Conservation (phyloP, 2,888 invertebrate genomes). For the Catonia carolina region DNA sequence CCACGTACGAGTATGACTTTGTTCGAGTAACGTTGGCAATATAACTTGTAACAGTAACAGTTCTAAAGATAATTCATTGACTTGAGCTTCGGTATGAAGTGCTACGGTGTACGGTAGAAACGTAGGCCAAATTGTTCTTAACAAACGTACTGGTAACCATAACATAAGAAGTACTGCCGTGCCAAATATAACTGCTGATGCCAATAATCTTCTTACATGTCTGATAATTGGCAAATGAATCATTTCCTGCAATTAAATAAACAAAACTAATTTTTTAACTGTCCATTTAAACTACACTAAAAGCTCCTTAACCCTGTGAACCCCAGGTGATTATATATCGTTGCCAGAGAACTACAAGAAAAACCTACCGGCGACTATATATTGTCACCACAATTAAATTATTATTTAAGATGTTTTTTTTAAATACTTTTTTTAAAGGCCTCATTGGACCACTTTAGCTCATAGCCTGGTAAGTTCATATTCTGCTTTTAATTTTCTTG, state of each 20-base stretch:
- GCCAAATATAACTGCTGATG: slow-evolving; percentile 93
- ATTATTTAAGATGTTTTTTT: no score
- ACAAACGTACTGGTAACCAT: slow-evolving; percentile 86
- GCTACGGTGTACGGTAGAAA: slow-evolving; percentile 94
- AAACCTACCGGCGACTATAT: no score
- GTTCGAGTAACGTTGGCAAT: slow-evolving; percentile 90
- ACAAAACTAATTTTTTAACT: slow-evolving; percentile 13
- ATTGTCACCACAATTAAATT: no score
- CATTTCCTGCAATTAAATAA: slow-evolving; percentile 66
- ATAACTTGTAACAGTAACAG: slow-evolving; percentile 81
- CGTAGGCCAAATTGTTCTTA: slow-evolving; percentile 72
- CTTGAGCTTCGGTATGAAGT: slow-evolving; percentile 65
- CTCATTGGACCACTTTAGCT: no score
- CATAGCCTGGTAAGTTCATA: no score
- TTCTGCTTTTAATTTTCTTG: no score
- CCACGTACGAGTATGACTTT: slow-evolving; percentile 93
- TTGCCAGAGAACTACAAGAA: no score
- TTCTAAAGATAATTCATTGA: slow-evolving; percentile 92
- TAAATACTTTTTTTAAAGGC: no score
- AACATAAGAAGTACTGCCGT: slow-evolving; percentile 92
- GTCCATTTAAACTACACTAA: no score
- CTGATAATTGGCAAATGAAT: slow-evolving; percentile 90
- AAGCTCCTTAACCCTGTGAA: no score
- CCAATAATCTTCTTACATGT: slow-evolving; percentile 83
- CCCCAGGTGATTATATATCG: no score